These are phyloP conservation scores for Dicyrtomina minuta DNA, from an alignment of 2,888 invertebrate species.

Conservation along the genomic window DNA sequence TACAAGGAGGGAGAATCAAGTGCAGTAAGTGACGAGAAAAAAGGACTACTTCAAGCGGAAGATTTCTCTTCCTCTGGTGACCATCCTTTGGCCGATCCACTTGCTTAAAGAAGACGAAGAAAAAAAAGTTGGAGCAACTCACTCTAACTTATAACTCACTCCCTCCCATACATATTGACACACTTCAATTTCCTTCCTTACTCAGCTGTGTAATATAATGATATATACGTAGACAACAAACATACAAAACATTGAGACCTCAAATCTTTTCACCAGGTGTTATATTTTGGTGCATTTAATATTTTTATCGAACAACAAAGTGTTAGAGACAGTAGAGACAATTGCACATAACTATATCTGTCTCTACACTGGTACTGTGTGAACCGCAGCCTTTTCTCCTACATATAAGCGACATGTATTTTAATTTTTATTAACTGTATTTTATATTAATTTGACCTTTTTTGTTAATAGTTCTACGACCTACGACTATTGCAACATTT, in stretches of 20 bases:
- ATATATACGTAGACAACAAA: not conserved
- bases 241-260: not conserved
- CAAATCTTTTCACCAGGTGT: too few relatives aligned
- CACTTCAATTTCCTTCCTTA: slow-evolving; percentile 3
- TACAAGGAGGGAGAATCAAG: slow-evolving; percentile 60
- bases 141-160: not conserved
- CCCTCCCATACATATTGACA: not conserved
- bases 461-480: too few relatives aligned
- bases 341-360: too few relatives aligned
- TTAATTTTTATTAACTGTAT: too few relatives aligned
- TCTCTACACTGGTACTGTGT: too few relatives aligned
- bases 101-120: slow-evolving; percentile 39
- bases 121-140: slow-evolving; percentile 3
- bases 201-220: not conserved
- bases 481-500: too few relatives aligned
- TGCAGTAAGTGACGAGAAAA: slow-evolving; percentile 56
- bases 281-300: too few relatives aligned
- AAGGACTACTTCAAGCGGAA: slow-evolving; percentile 56
- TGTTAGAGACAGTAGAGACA: too few relatives aligned
- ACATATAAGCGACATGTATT: too few relatives aligned
- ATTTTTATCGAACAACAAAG: too few relatives aligned
- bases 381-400: too few relatives aligned
- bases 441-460: too few relatives aligned
- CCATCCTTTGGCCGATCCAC: slow-evolving; percentile 53
- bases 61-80: slow-evolving; percentile 53